Evolutionary conservation across 2,888 invertebrate genomes (phyloP), one percentile per base, ranked within the genome.

Genomic region (Eupithecia inturbata): DNA sequence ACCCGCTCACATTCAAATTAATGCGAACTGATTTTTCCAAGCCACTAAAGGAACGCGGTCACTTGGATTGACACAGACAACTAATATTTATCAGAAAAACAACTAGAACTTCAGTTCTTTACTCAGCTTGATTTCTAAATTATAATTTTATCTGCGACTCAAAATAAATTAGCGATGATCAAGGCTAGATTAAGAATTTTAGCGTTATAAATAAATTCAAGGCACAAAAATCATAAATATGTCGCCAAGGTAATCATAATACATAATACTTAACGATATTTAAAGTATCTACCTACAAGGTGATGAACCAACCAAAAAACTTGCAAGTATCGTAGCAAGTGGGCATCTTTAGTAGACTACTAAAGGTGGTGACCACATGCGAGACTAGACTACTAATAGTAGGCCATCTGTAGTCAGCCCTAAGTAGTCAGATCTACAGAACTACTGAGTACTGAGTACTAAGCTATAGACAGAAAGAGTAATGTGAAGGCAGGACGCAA

Each of bases 181-280:
- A 10, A 53, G 1, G 9, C n/a, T 3, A 53, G 22, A 22, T 22
- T 7, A 49, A 49, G 3, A 22, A 53, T 53, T 57, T 22, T 10
- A 53, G 57, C 26, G 53, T 14, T 57, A 57, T 57, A 57, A 57
- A 57, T 26, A 26, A 57, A 57, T 57, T 57, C 57, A 57, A 57
- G 12, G 26, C 57, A 26, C 14, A 7, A 45, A 19, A 19, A 16
- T 41, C 36, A 36, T 36, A 7, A 36, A 36, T 36, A 36, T 36
- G 36, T 36, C 36, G 9, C 36, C 36, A 36, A 39, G 12, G 16
- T 41, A 36, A 36, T 36, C 1, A 10, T 36, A 36, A 36, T 36
- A 36, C 36, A 4, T 36, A n/a, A n/a, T n/a, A 41, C 16, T 5
- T 41, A 19, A 5, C 5, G 16, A 41, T 41, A 41, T 41, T 39